A percentile compares a stretch with the other conserved stretches of the same genome.
Conservation (phyloP, 1,140 invertebrate genomes). For the Aphelenchoides fujianensis region DNA sequence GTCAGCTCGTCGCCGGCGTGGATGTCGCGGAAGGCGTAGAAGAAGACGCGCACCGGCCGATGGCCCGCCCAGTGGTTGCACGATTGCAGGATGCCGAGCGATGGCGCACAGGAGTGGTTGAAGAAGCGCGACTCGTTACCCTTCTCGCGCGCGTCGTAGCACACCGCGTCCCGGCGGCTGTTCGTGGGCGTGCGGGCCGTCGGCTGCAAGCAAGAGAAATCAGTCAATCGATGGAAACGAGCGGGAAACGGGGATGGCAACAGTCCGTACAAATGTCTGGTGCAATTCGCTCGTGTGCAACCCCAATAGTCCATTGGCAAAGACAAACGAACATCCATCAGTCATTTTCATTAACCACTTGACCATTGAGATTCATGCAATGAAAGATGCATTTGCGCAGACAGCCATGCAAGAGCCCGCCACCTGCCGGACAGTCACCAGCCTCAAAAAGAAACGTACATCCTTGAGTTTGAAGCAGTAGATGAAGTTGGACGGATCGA, state of each 20-base stretch:
- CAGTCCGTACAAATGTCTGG: no score
- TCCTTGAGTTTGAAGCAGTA: not conserved
- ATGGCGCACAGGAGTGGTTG: slow-evolving; percentile 85
- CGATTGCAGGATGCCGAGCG: slow-evolving; percentile 74
- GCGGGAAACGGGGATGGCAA: no score
- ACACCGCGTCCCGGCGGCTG: no score
- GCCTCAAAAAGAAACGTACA: slow-evolving; percentile 15
- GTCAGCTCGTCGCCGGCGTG: slow-evolving; percentile 72
- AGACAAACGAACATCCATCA: no score
- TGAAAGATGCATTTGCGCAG: no score
- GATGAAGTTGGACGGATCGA: not conserved
- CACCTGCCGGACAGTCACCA: no score
- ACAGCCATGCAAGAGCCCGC: no score
- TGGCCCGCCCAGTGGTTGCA: slow-evolving; percentile 68
- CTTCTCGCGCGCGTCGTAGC: not conserved
- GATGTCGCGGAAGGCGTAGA: slow-evolving; percentile 75
- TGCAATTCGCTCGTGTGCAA: no score
- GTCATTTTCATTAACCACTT: no score
- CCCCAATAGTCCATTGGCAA: no score
- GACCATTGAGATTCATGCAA: no score
- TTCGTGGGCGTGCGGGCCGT: not conserved
- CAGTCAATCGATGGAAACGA: no score
- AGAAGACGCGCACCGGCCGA: slow-evolving; percentile 73
- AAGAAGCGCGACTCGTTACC: slow-evolving; percentile 85
- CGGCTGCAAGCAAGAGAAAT: not conserved